Percentiles rank a stretch among this genome's conserved stretches.
These are phyloP conservation scores for Aphelocoma californica DNA, from an alignment of 2,797 vertebrate genomes.

Conservation along the genomic window DNA sequence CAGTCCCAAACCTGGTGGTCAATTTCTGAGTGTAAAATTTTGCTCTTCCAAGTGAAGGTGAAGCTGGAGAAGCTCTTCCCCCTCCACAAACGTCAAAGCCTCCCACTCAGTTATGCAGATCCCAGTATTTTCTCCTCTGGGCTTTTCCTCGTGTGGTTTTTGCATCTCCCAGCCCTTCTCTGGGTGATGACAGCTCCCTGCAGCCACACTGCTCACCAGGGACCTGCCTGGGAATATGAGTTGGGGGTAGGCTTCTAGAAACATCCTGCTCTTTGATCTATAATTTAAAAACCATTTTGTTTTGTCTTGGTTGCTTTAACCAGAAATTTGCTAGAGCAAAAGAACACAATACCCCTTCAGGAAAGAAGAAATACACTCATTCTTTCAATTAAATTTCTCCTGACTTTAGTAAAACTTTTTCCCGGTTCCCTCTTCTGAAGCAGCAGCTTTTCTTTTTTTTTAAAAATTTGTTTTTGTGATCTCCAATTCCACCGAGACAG, in stretches of 20 bases:
- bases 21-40: neutral
- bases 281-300: constrained; percentile 39
- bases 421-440: neutral
- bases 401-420: constrained; percentile 47
- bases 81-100: too few relatives aligned
- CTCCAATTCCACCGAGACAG: constrained; percentile 40
- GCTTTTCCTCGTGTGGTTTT: neutral
- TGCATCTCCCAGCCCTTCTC: neutral
- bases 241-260: neutral
- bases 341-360: constrained; percentile 11
- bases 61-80: neutral
- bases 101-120: neutral
- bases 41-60: neutral
- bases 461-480: constrained; percentile 10
- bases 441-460: neutral
- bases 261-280: neutral
- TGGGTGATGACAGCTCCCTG: neutral
- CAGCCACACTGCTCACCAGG: neutral
- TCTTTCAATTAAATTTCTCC: constrained; percentile 46
- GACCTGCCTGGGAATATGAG: neutral
- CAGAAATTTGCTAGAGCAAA: neutral
- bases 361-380: constrained; percentile 22
- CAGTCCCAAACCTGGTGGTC: neutral
- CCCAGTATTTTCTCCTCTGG: neutral
- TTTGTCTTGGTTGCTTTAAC: neutral